A percentile compares a stretch with the other conserved stretches of the same genome.
These are phyloP conservation scores for Onthophagus sagittarius DNA, from an alignment of 2,888 invertebrate species.

Conservation along the genomic window DNA sequence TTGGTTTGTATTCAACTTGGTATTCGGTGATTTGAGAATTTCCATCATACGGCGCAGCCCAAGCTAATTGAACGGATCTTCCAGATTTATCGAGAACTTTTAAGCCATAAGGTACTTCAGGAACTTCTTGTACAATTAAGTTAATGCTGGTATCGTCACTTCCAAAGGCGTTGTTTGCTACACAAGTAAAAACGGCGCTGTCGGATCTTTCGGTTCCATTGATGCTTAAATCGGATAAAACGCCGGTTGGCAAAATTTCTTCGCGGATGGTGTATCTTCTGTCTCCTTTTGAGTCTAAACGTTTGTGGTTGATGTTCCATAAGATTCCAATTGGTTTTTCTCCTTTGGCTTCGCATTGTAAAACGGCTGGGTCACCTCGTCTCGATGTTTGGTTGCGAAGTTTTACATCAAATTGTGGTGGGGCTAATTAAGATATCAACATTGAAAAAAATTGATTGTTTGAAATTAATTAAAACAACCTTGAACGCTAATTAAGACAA, in stretches of 20 bases:
- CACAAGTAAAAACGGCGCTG: constrained; percentile 86
- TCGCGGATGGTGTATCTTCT: constrained; percentile 82
- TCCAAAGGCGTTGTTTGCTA: constrained; percentile 90
- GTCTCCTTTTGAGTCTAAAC: constrained; percentile 87
- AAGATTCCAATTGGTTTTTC: constrained; percentile 92
- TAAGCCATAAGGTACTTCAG: constrained; percentile 84
- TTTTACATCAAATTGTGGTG: constrained; percentile 91
- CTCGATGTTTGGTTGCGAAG: constrained; percentile 87
- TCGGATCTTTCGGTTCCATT: constrained; percentile 85
- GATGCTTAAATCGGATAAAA: constrained; percentile 83
- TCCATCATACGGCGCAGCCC: constrained; percentile 90
- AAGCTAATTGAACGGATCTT: constrained; percentile 83
- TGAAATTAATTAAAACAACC: constrained; percentile 54
- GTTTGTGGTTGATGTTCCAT: constrained; percentile 93
- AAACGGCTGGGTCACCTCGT: constrained; percentile 83
- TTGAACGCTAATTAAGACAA: constrained; percentile 90
- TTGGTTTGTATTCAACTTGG: constrained; percentile 87
- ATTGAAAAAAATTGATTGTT: not conserved
- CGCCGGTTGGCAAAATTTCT: constrained; percentile 83
- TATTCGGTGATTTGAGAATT: constrained; percentile 76
- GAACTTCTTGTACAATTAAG: constrained; percentile 90
- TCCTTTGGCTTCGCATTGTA: constrained; percentile 90
- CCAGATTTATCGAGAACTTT: constrained; percentile 89
- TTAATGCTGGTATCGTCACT: constrained; percentile 94
- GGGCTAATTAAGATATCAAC: constrained; percentile 55